Evolutionary conservation across 2,113 vertebrate species (phyloP), one percentile per base, ranked within the genome.

Genomic region (Malurus alboscapulatus): DNA sequence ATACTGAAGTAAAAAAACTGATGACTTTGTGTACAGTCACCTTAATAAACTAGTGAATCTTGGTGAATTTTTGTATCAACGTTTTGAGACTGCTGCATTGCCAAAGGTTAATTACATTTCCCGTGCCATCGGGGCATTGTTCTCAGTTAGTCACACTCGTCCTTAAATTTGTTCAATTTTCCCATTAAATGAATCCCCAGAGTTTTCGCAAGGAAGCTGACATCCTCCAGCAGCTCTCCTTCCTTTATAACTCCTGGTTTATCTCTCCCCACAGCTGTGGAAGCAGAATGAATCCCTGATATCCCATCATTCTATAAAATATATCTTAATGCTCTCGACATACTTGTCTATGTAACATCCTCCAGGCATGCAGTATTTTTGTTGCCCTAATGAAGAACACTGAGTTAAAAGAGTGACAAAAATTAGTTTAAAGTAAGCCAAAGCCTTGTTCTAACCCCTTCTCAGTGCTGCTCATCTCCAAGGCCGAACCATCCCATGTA

Each of bases 61-160:
- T 13, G 6, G 12, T 16, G 13, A 90, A 51, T 68, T 77, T 91
- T 47, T 76, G n/a, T 29, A 40, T 51, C 13, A 53, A 14, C 2
- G 1, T 51, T 86, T 77, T 72, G 17, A 89, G 71, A 59, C 44
- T 62, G 68, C 29, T 85, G 32, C 40, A 45, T 32, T 91, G 83
- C 32, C 48, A 76, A 53, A 90, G 57, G 63, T 92, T 92, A 92
- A 91, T 84, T 90, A 71, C 26, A 85, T 54, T 84, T 78, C 32
- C 40, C 32, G 32, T 21, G 36, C 44, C 57, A 90, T 77, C 44
- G 81, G 63, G 54, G 55, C 30, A 89, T 79, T 91, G 58, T 42
- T 93, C 51, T 92, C 34, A 74, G 44, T 59, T 55, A 72, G 66
- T 77, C 40, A 71, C 38, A 61, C 12, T 68, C 55, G 57, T 54